phyloP scores from a whole-genome alignment of 2,113 vertebrate genomes.

The Xiphias gladius region DNA sequence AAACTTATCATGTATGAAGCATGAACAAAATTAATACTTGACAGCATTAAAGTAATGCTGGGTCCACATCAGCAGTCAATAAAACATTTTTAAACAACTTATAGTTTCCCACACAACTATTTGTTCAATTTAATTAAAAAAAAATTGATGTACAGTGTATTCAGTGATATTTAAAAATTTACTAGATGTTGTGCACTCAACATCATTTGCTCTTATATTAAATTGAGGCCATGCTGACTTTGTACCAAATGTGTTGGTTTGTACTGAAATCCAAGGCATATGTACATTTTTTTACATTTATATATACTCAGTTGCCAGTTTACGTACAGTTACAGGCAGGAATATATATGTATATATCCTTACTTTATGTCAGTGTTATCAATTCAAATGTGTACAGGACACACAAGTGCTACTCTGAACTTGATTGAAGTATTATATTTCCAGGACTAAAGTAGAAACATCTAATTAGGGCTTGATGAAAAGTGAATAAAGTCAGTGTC shows the following conservation, averaged over 20 bases:
- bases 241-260: slow-evolving; percentile 3
- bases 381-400: neutral
- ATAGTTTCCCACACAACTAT: neutral
- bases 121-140: slow-evolving; percentile 40
- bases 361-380: neutral
- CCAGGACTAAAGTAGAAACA: neutral
- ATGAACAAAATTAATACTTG: neutral
- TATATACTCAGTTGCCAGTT: neutral
- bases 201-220: slow-evolving; percentile 8
- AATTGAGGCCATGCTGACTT: neutral
- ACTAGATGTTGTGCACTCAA: slow-evolving; percentile 19
- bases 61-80: neutral
- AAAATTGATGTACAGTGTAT: slow-evolving; percentile 20
- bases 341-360: neutral
- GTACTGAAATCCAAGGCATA: slow-evolving; percentile 2
- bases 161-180: slow-evolving; percentile 8
- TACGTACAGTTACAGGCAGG: neutral
- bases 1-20: slow-evolving; percentile 4
- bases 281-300: slow-evolving; percentile 1
- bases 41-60: slow-evolving; percentile 2
- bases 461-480: neutral
- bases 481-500: neutral
- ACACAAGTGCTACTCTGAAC: slow-evolving; percentile 3
- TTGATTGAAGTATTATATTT: slow-evolving; percentile 3
- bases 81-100: slow-evolving; percentile 16